Evolutionary conservation across 2,113 vertebrate species (phyloP).

Genomic region (Podiceps cristatus): DNA sequence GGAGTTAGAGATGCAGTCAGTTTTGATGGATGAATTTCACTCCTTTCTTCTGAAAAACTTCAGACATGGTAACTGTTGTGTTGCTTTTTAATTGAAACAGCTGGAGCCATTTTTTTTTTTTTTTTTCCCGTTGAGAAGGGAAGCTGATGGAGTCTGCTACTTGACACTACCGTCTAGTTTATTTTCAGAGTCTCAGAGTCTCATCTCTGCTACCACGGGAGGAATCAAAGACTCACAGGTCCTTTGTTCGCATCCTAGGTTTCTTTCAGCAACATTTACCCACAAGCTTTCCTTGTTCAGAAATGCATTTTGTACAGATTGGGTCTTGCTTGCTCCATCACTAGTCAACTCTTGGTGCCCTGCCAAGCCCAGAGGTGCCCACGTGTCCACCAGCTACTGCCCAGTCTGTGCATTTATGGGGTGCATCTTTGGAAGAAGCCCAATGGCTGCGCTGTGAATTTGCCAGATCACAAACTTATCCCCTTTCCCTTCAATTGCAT

Average conservation of each 20-base stretch:
- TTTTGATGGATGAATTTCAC: conserved; percentile 2
- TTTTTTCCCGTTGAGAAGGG: not conserved
- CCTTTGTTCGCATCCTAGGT: not conserved
- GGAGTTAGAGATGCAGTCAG: not conserved
- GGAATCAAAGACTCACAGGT: not conserved
- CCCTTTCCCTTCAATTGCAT: not conserved
- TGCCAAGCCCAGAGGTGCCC: not conserved
- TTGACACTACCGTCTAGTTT: not conserved
- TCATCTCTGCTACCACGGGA: not conserved
- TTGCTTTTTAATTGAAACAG: not conserved
- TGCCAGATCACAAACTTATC: not conserved
- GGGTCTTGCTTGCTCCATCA: not conserved
- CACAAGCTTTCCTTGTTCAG: not conserved
- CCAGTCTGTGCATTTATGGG: accelerated
- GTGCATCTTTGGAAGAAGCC: not conserved
- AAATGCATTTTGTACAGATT: not conserved
- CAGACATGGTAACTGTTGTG: not conserved
- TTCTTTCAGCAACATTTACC: not conserved
- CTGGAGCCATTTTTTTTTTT: not conserved
- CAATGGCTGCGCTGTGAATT: not conserved
- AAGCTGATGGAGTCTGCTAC: not conserved
- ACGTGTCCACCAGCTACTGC: not conserved
- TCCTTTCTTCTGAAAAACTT: not conserved
- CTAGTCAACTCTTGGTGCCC: not conserved
- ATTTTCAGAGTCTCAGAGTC: not conserved